phyloP scores from a whole-genome alignment of 2,888 invertebrate genomes.

The Isotomurus palustris region DNA sequence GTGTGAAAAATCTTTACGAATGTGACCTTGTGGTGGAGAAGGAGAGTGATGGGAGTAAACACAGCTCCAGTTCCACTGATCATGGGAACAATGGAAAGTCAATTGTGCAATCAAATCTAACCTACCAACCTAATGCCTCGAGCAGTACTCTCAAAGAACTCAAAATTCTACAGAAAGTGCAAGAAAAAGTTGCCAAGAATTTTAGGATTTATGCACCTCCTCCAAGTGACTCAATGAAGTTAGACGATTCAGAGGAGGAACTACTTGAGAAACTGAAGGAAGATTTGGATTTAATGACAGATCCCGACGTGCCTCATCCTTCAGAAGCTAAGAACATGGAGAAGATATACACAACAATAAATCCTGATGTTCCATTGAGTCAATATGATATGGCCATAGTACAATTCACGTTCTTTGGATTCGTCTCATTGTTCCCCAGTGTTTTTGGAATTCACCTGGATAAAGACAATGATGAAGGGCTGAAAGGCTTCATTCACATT shows the following conservation, averaged over 20 bases:
- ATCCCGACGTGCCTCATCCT: constrained; percentile 17
- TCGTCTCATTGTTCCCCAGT: constrained; percentile 35
- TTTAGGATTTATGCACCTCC: constrained; percentile 42
- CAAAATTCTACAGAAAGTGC: neutral
- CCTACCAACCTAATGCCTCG: neutral
- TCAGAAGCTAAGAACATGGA: constrained; percentile 28
- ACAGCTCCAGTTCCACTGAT: too few species aligned
- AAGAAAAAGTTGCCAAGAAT: constrained; percentile 36
- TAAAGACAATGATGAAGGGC: constrained; percentile 22
- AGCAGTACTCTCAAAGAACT: neutral
- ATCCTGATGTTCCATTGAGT: constrained; percentile 42
- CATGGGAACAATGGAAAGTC: too few species aligned
- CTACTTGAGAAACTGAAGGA: constrained; percentile 25
- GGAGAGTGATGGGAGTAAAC: constrained; percentile 1
- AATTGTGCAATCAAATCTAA: neutral
- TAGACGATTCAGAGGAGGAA: constrained; percentile 29
- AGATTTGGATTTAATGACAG: constrained; percentile 25
- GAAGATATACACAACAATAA: constrained; percentile 40
- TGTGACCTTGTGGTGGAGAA: constrained; percentile 12
- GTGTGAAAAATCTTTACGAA: constrained; percentile 33
- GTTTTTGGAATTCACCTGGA: constrained; percentile 38
- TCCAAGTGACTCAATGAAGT: constrained; percentile 35
- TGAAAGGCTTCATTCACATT: constrained; percentile 41
- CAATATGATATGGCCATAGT: constrained; percentile 43
- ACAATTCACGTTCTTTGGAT: constrained; percentile 42